Base-by-base conservation (phyloP, 2,797 vertebrate species). In the Ptychobarbus kaznakovi region DNA sequence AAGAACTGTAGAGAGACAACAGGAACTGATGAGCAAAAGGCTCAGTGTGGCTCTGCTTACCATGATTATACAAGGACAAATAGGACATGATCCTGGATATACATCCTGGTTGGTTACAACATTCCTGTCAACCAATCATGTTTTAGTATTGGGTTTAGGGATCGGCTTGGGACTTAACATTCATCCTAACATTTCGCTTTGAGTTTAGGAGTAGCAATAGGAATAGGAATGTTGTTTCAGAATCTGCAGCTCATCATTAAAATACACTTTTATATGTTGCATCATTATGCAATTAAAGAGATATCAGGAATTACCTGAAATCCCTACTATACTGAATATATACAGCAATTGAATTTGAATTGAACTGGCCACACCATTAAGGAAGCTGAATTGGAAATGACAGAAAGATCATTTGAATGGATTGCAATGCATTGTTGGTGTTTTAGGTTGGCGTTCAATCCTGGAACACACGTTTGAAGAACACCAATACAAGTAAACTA, bases 131-230 rank as follows among this genome's bases (percentile, higher is more conserved):
- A 20, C 66, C 49, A 56, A 18, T 81, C 66, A 42, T 42, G n/a
- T 40, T 81, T 81, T 20, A 65, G 77, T 44, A 35, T 66, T 80
- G 46, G 61, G 42, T 49, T 80, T 63, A 80, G 65, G 79, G 32
- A 35, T 69, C 51, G 46, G 65, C 44, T 69, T 69, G 65, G 46
- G 63, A 38, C 1, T 63, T 61, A 63, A 63, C n/a, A 42, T 79
- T 63, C 25, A 11, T 44, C 38, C 38, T 28, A 63, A 6, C 56
- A 28, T 63, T 78, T 78, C 6, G 56, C 53, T 78, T 78, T 20
- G 56, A 63, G 25, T 77, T 77, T 25, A 77, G 22, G 75, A n/a
- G 51, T 15, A 77, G 35, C 7, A 58, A 58, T 58, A 53, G 10
- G 12, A 74, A 74, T 12, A 58, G 12, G 12, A 58, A 77, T 15